Evolutionary conservation across 2,797 vertebrate species (phyloP), one percentile per base, ranked within the genome.

Genomic region (Sebastes trivittatus): DNA sequence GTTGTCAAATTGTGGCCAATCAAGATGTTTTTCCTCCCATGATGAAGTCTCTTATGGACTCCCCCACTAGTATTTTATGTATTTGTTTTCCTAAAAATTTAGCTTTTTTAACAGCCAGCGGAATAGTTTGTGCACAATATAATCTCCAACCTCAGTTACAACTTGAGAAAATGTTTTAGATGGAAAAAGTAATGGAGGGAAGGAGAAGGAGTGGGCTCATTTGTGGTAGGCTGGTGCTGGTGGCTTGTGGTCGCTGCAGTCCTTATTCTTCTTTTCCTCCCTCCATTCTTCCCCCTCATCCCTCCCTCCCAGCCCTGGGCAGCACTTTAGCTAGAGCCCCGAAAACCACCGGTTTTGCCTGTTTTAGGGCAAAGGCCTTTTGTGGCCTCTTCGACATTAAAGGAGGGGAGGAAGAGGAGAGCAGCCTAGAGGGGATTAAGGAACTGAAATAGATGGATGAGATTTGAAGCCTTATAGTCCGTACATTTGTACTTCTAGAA

Each of bases 161-260:
- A 92, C 77, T 88, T 72, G 85, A 89, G 78, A 92, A 93, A 54
- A 90, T 83, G 76, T 86, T 87, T 77, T 85, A 91, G 79, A 92
- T 79, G 91, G 93, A 94, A 95, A 94, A 93, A 92, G 74, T 85
- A 86, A 89, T 83, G 71, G 75, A 80, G 77, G 75, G 73, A 90
- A 80, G 77, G 77, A 88, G 79, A 88, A 91, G 91, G 86, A 93
- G 87, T 81, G 87, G 88, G 73, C 78, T 89, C 88, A 87, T 93
- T 94, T 94, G 91, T 89, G 89, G 90, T 73, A 14, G 84, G 55
- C 86, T 86, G 87, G 86, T 86, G 88, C 87, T 88, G 87, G 92
- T 78, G 87, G 86, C 84, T 84, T 92, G 90, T 80, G 93, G 94
- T 92, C 14, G 49, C 80, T 76, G 73, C 80, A 82, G 77, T 80